Base-by-base conservation (phyloP, 2,797 vertebrate species). In the Neosalanx taihuensis region DNA sequence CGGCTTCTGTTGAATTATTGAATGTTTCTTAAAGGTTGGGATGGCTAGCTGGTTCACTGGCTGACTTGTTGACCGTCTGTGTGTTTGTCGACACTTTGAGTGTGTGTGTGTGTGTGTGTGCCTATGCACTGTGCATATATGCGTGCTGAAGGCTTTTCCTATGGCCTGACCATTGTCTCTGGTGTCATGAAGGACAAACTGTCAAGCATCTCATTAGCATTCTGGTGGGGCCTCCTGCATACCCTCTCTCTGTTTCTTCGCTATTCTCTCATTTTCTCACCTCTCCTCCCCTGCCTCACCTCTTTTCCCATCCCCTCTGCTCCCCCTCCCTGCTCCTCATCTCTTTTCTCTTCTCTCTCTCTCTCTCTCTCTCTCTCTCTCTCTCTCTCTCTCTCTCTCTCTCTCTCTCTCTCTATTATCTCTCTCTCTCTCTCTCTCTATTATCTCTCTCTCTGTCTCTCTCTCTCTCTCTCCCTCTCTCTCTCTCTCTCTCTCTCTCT, bases 101-200 rank as follows among this genome's bases (percentile, higher is more conserved):
- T 51, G 64, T 64, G 31, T 70, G 69, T 65, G 35, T 72, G 31
- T 70, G 69, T 10, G 0, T 13, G 66, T 59, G 67, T 69, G 57
- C 18, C 41, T 83, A 64, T 74, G 76, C 81, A 70, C 53, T 63
- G 75, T 73, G 70, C 77, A 73, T 79, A 70, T 73, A 74, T 60
- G 37, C 67, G 70, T 70, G 64, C 53, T 26, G 37, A 56, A 70
- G 23, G 17, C 57, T 70, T 71, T 65, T 66, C 70, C 68, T 57
- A 62, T 72, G 60, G 68, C 78, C 69, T 62, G 59, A 72, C 60
- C 72, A 84, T 82, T 86, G 87, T 88, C 85, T 86, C 74, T 82
- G 83, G 82, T 83, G 87, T 89, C 88, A 90, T 89, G 89, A 93
- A 92, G 90, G 91, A 91, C 90, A 89, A 89, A 88, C 81, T 49